Evolutionary conservation across 1,140 invertebrate genomes (phyloP), one percentile per base, ranked within the genome.

Genomic region (Pogonomyrmex californicus): DNA sequence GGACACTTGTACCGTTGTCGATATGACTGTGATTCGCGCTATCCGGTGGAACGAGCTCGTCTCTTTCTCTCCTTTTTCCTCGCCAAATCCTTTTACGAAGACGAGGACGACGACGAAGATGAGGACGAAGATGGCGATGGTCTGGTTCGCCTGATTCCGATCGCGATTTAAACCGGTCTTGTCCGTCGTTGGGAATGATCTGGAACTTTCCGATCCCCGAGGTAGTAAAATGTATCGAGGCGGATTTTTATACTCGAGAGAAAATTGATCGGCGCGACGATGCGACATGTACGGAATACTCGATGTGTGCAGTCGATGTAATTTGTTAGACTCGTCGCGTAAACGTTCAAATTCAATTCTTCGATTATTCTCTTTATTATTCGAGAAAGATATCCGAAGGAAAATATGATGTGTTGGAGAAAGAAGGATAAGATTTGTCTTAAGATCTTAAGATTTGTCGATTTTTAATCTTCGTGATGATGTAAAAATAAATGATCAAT

Each of bases 1-100:
- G 77, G 62, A 79, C 60, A 77, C 63, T 41, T 75, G 44, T 87
- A 79, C 82, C 85, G 87, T 89, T 86, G 62, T 65, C 88, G 86
- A 78, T 82, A 66, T 47, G 51, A 23, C 36, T 70, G 86, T 68
- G 86, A 78, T 77, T 71, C 85, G 41, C 79, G 56, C 41, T 68
- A 83, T 83, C 41, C 79, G 68, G 68, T 83, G 44, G 41, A 83
- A 75, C 68, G 71, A 63, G 71, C 14, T 23, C 73, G 23, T 63
- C 49, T 68, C 36, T 51, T 9, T 47, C 41, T 44, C 36, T 63
- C 7, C 54, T 85, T 60, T 65, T 58, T 17, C 41, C 30, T 5
- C 36, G 4, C 10, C n/a, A 17, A 51, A 23, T 62, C 56, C 23
- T 54, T 62, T 68, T 77, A 68, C 10, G 33, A 54, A 30, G 10